Evolutionary conservation across 2,888 invertebrate species (phyloP).

Genomic region (Drosophila mimica): DNA sequence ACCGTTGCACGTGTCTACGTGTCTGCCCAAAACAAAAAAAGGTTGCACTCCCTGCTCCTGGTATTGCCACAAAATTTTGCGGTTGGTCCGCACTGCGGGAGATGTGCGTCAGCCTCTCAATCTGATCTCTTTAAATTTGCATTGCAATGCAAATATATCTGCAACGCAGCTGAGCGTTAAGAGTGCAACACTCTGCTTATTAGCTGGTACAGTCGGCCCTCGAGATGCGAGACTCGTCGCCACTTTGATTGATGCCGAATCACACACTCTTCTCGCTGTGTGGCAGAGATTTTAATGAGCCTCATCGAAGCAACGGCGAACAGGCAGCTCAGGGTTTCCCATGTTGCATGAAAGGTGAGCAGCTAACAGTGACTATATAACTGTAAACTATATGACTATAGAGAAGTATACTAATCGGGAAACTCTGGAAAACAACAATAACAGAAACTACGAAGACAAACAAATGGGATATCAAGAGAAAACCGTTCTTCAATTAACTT

Average conservation of each 20-base stretch:
- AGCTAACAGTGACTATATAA: background rate
- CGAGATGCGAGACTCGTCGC: background rate
- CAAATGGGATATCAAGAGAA: background rate
- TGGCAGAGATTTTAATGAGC: constrained; percentile 11
- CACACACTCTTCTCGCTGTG: constrained; percentile 5
- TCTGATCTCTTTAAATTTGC: constrained; percentile 44
- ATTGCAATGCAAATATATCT: constrained; percentile 56
- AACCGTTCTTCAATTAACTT: background rate
- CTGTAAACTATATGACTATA: background rate
- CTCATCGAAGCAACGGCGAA: background rate
- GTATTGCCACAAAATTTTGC: constrained; percentile 34
- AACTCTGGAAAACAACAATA: background rate
- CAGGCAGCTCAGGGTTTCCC: background rate
- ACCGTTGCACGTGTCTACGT: constrained; percentile 47
- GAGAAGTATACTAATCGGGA: background rate
- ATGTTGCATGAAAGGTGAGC: background rate
- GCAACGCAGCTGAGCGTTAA: constrained; percentile 52
- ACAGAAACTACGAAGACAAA: background rate
- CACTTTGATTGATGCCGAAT: constrained; percentile 30
- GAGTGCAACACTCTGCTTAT: constrained; percentile 48
- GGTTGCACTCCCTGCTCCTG: constrained; percentile 13
- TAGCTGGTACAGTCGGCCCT: constrained; percentile 18
- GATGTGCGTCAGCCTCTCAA: constrained; percentile 48
- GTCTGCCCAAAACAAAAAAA: constrained; percentile 2
- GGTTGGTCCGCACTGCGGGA: constrained; percentile 58